Evolutionary conservation across 2,113 vertebrate species (phyloP).

Genomic region (Mesoclemmys tuberculata): DNA sequence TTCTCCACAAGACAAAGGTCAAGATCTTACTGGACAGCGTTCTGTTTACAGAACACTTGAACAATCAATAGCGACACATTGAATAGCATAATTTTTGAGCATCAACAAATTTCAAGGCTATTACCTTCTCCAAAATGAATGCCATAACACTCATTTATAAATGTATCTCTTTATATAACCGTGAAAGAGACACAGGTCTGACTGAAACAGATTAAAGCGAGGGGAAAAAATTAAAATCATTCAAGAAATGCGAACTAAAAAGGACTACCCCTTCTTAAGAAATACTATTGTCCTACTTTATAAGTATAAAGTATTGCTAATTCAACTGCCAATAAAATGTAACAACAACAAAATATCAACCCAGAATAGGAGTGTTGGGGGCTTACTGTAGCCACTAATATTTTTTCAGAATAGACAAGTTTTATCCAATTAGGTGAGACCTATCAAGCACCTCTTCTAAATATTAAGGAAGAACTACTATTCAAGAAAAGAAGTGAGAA

Average conservation of each 20-base stretch:
- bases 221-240: background rate
- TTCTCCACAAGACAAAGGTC: background rate
- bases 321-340: background rate
- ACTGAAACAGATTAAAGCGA: background rate
- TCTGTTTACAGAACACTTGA: background rate
- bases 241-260: background rate
- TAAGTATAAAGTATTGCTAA: background rate
- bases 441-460: background rate
- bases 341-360: background rate
- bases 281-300: background rate
- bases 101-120: background rate
- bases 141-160: background rate
- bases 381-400: background rate
- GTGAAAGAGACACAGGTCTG: background rate
- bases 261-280: background rate
- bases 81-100: background rate
- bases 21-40: background rate
- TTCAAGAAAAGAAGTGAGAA: too few relatives aligned
- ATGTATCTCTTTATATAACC: background rate
- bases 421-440: accelerated
- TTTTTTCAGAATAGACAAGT: background rate
- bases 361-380: background rate
- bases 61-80: too few relatives aligned
- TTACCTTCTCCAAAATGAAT: background rate
- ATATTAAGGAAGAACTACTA: accelerated